A percentile compares a stretch with the other conserved stretches of the same genome.
Conservation (phyloP, 2,797 vertebrate genomes). For the Fratercula arctica region DNA sequence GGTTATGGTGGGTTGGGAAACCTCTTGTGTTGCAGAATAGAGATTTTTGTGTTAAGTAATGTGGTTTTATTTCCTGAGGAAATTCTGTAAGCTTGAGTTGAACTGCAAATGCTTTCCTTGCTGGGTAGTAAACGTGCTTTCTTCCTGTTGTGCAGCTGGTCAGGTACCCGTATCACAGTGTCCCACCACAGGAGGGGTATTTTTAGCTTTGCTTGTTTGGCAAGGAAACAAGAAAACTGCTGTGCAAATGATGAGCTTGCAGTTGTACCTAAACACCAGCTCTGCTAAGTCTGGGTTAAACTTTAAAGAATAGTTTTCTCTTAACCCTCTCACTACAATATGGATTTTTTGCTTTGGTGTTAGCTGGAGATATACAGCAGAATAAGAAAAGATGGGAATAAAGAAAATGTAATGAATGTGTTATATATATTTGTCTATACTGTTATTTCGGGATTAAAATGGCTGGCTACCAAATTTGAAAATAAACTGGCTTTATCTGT, state of each 20-base stretch:
- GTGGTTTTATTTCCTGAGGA: neutral
- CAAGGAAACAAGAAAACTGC: neutral
- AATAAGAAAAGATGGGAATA: neutral
- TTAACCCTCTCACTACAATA: neutral
- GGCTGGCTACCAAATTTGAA: neutral
- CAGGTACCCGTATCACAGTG: neutral
- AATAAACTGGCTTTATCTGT: neutral
- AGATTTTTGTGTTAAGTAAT: no score
- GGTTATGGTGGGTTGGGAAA: neutral
- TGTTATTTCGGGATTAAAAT: neutral
- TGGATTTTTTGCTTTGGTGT: neutral
- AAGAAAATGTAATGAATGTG: neutral
- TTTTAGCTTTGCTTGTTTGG: neutral
- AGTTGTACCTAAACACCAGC: neutral
- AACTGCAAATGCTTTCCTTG: neutral
- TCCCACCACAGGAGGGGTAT: neutral
- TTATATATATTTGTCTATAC: neutral
- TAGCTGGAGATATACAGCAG: neutral
- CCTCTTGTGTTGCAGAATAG: neutral
- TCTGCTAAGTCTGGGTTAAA: neutral
- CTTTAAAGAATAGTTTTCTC: neutral
- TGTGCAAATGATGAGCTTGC: neutral
- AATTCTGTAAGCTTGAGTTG: neutral
- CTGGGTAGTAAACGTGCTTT: neutral
- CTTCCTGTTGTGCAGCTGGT: neutral